Percentiles rank a stretch among this genome's conserved stretches.
phyloP scores from a whole-genome alignment of 2,888 invertebrate genomes.

The Phoenoteleia sp. region DNA sequence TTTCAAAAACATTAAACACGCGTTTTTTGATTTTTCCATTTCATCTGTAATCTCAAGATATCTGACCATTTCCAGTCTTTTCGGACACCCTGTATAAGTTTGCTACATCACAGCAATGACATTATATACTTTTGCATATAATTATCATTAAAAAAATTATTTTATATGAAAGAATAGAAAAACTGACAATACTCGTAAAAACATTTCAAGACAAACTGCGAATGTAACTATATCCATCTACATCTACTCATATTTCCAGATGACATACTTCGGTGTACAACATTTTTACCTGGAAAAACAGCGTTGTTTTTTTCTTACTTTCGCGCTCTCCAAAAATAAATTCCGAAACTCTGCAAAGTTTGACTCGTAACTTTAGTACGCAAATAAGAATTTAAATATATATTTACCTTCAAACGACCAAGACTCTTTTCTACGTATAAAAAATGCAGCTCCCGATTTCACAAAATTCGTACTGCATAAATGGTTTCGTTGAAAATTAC shows the following conservation, averaged over 20 bases:
- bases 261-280: not conserved
- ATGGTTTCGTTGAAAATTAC: not conserved
- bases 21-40: too few relatives aligned
- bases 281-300: slow-evolving; percentile 1
- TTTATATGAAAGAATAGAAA: not conserved
- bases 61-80: too few relatives aligned
- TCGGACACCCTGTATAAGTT: too few relatives aligned
- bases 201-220: not conserved
- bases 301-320: not conserved
- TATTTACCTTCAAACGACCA: too few relatives aligned
- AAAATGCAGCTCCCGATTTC: not conserved
- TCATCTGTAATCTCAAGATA: too few relatives aligned
- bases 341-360: not conserved
- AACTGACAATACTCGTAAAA: not conserved
- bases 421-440: not conserved
- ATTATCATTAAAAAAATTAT: not conserved
- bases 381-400: not conserved
- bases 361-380: not conserved
- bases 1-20: too few relatives aligned
- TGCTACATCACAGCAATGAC: too few relatives aligned
- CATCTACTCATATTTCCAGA: not conserved
- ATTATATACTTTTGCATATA: too few relatives aligned
- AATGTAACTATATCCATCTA: not conserved
- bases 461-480: not conserved
- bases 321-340: not conserved